Evolutionary conservation across 2,797 vertebrate genomes (phyloP), one percentile per base, ranked within the genome.

Genomic region (Serranus cabrilla): DNA sequence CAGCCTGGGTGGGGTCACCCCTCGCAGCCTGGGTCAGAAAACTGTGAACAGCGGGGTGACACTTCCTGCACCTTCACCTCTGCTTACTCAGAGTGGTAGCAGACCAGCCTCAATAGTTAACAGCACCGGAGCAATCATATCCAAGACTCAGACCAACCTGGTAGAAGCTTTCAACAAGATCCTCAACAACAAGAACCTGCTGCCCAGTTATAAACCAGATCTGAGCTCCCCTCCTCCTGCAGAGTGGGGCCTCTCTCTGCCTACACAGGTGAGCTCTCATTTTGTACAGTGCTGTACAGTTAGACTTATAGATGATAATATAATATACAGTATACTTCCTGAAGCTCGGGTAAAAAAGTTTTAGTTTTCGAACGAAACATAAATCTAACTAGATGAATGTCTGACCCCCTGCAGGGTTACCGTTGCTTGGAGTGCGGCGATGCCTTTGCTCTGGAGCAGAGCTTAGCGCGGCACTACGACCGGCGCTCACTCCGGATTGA

Each of bases 151-250:
- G 84, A 98, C 98, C 79, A 98, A 96, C 90, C 91, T 99, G 56
- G 98, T 99, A 45, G 98, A 99, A 49, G 96, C 97, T 54, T 99
- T 99, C 86, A 99, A 99, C 93, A 98, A 97, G 89, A 97, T 99
- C 88, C 96, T 99, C 69, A 99, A 99, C 89, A 96, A 97, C 89
- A 99, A 99, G 81, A 99, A 99, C 89, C 95, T 97, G 2, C 90
- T 99, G 69, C 97, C 98, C 1, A 95, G 95, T 5, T 99, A 99
- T 81, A 96, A 96, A 74, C 98, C 98, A 1, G 97, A 99, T 84
- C 95, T 99, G 80, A 95, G 91, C 2, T 92, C 95, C 0, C 96
- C 96, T 0, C 95, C 94, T 0, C 94, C 93, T 5, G 85, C 90
- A 1, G 97, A 98, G 25, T 95, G 97, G 46, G 96, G 96, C 68